Conservation (phyloP, 2,888 invertebrate species). For the Phytoseiulus persimilis region DNA sequence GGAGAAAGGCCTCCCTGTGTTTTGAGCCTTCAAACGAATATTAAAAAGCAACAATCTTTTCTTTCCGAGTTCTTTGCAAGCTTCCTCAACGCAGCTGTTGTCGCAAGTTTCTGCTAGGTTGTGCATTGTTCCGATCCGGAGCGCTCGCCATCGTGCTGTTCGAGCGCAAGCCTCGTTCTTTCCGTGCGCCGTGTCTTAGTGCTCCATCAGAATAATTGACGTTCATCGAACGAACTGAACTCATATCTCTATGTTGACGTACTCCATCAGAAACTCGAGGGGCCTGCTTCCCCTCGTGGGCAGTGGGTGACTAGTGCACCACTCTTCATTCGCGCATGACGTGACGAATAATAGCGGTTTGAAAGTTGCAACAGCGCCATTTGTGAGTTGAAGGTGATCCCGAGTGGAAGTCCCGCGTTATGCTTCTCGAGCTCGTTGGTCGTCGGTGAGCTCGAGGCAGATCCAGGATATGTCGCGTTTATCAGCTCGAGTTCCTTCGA, state of each 20-base stretch:
- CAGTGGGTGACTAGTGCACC: not conserved
- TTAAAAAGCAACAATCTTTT: slow-evolving; percentile 5
- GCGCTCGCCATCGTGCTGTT: not conserved
- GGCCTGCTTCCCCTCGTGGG: not conserved
- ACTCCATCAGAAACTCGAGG: not conserved
- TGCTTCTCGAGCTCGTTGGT: too few relatives aligned
- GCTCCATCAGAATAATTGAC: slow-evolving; percentile 5
- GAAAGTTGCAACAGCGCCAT: too few relatives aligned
- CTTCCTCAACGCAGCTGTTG: not conserved
- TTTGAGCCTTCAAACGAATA: not conserved
- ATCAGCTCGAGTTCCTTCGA: not conserved
- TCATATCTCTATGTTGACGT: not conserved
- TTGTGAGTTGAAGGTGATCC: too few relatives aligned
- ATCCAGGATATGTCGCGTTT: too few relatives aligned
- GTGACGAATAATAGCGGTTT: too few relatives aligned
- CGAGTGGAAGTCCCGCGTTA: too few relatives aligned
- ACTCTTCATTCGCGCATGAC: too few relatives aligned
- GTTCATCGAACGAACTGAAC: not conserved
- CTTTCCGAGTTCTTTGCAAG: not conserved
- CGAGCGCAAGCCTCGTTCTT: not conserved
- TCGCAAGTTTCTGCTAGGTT: not conserved
- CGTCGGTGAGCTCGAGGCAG: too few relatives aligned
- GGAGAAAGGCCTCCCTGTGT: not conserved
- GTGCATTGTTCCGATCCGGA: not conserved
- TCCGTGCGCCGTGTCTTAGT: not conserved